A percentile compares a stretch with the other conserved stretches of the same genome.
These are phyloP conservation scores for Zoanthus solanderi DNA, from an alignment of 92 coral and sea anemone genomes.

Conservation along the genomic window DNA sequence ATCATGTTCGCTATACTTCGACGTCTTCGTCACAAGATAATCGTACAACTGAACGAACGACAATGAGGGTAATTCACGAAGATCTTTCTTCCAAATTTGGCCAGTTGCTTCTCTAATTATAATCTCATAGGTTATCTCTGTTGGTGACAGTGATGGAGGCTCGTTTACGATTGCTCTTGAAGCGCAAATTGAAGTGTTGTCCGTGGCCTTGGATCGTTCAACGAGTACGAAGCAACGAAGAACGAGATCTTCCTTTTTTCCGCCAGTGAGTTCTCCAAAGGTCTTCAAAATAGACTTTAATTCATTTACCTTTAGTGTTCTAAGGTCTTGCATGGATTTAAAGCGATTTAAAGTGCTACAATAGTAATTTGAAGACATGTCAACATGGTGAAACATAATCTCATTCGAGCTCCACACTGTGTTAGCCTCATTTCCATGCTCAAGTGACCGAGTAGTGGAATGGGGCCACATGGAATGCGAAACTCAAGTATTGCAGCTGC, in stretches of 20 bases:
- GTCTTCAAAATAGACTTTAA: not conserved
- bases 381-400: not conserved
- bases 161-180: not conserved
- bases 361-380: not conserved
- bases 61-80: slow-evolving; percentile 24
- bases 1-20: not conserved
- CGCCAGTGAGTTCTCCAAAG: not conserved
- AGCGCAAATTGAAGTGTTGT: not conserved
- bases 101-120: slow-evolving; percentile 2
- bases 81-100: slow-evolving; percentile 19
- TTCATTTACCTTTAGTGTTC: slow-evolving; percentile 25
- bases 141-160: not conserved
- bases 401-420: not conserved
- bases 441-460: not conserved
- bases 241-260: slow-evolving; percentile 33
- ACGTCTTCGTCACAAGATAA: slow-evolving; percentile 17
- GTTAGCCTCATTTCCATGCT: not conserved
- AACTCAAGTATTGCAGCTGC: not conserved
- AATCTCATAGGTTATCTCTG: slow-evolving; percentile 15
- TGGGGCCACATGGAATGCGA: not conserved
- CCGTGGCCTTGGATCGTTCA: not conserved
- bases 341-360: not conserved
- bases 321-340: not conserved
- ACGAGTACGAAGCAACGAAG: slow-evolving; percentile 15
- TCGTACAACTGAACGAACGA: slow-evolving; percentile 35